Percentiles rank a stretch among this genome's conserved stretches.
These are phyloP conservation scores for Drosophila pegasa DNA, from an alignment of 2,888 invertebrate genomes.

Conservation along the genomic window DNA sequence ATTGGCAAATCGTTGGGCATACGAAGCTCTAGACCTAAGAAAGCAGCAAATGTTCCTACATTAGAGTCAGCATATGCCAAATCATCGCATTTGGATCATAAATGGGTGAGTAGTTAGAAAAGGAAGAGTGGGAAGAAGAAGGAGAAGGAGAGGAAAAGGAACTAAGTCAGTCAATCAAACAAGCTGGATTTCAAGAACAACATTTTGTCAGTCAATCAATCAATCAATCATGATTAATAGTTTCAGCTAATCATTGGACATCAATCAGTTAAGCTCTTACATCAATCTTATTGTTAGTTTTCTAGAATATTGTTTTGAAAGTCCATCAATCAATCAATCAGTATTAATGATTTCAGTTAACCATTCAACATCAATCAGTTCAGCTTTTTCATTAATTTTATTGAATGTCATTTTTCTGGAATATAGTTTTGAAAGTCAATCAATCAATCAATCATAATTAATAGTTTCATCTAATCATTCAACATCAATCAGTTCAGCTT, in stretches of 20 bases:
- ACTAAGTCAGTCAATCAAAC: neutral
- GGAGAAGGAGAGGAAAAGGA: too few species aligned
- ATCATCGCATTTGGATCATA: conserved; percentile 90
- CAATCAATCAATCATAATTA: neutral
- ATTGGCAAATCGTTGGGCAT: conserved; percentile 93
- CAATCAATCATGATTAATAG: neutral
- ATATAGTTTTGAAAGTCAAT: too few species aligned
- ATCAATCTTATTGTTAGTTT: too few species aligned
- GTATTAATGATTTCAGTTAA: neutral
- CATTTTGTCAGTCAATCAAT: neutral
- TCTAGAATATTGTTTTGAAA: too few species aligned
- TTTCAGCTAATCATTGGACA: neutral
- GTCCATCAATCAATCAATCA: neutral
- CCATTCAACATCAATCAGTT: neutral
- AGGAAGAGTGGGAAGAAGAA: too few species aligned
- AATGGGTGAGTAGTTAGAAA: conserved; percentile 88
- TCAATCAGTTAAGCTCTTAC: too few species aligned
- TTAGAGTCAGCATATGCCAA: conserved; percentile 91
- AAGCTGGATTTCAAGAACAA: too few species aligned
- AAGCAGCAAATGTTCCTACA: conserved; percentile 89
- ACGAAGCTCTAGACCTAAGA: conserved; percentile 91
- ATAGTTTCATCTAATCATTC: neutral
- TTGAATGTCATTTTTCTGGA: too few species aligned
- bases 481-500: neutral
- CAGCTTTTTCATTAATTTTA: too few species aligned